Base-by-base conservation (phyloP, 2,113 vertebrate genomes). In the Sterrhoptilus dennistouni region DNA sequence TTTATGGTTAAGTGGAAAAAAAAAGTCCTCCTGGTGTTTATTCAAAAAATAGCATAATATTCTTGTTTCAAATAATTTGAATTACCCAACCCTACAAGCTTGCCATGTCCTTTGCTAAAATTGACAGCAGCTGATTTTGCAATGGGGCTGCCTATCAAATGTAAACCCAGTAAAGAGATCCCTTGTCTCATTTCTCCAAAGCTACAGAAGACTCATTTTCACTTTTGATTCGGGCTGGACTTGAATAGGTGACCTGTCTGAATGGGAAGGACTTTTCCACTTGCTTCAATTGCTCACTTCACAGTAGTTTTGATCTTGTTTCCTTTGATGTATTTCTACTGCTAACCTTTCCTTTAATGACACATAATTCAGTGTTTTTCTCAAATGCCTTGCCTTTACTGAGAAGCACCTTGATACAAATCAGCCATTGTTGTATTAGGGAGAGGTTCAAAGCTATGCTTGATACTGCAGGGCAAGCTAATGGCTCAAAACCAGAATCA, bases 251-350 rank as follows among this genome's bases (percentile, higher is more conserved):
- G 93, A 91, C 78, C 81, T 38, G 1, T 74, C 64, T 92, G 89
- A 83, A 95, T 40, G 42, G 70, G 47, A 90, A 80, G 66, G 50
- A 91, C 81, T 91, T 93, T 83, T 80, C 35, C 82, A 33, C 35
- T 83, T 83, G 79, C 87, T 90, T 83, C 87, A 59, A 53, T 64
- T 83, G 61, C 59, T 86, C 15, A n/a, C 56, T 81, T 81, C 31
- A 52, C 6, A 68, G 64, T 54, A 64, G 80, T 95, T 93, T 90
- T 94, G 79, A 93, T 96, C 76, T 88, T 63, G 8, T 42, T 89
- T 75, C 40, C 56, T 95, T 84, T 80, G 61, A 93, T 88, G 47
- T 45, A 29, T 70, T 92, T 60, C 56, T 78, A 15, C 40, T 15
- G 47, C 33, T 86, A 60, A 88, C 89, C 90, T 83, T 88, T 81